Evolutionary conservation across 2,888 invertebrate genomes (phyloP).

Genomic region (Pseudeuparius sepicola): DNA sequence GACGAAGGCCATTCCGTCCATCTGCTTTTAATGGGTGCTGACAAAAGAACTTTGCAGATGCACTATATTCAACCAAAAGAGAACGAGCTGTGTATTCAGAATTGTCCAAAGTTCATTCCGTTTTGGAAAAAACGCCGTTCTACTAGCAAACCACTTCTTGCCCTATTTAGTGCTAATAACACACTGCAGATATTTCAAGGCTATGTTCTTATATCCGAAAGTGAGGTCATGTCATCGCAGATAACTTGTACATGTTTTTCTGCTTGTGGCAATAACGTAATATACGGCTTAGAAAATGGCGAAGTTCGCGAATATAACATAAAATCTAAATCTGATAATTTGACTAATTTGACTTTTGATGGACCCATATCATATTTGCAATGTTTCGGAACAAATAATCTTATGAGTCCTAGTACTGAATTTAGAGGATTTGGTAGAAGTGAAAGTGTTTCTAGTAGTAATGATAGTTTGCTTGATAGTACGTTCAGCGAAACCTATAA

Average conservation of each 20-base stretch:
- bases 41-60: conserved; percentile 31
- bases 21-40: conserved; percentile 31
- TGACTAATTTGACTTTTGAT: conserved; percentile 3
- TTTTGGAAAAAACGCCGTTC: conserved; percentile 27
- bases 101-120: conserved; percentile 26
- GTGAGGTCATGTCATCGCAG: conserved; percentile 18
- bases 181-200: conserved; percentile 30
- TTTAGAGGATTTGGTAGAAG: too few relatives aligned
- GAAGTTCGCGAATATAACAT: conserved; percentile 28
- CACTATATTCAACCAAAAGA: conserved; percentile 30
- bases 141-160: conserved; percentile 20
- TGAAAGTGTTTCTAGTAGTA: conserved; percentile 4
- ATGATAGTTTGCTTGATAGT: conserved; percentile 4
- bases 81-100: conserved; percentile 21
- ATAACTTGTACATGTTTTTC: conserved; percentile 32
- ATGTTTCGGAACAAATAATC: conserved; percentile 21
- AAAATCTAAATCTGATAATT: conserved; percentile 22
- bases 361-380: conserved; percentile 24
- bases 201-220: conserved; percentile 28
- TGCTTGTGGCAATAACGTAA: conserved; percentile 30
- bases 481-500: not conserved
- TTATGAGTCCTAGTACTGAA: too few relatives aligned
- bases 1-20: conserved; percentile 30
- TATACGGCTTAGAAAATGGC: conserved; percentile 32
- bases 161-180: conserved; percentile 27